Evolutionary conservation across 2,113 vertebrate genomes (phyloP), one percentile per base, ranked within the genome.

Genomic region (Sardina pilchardus): DNA sequence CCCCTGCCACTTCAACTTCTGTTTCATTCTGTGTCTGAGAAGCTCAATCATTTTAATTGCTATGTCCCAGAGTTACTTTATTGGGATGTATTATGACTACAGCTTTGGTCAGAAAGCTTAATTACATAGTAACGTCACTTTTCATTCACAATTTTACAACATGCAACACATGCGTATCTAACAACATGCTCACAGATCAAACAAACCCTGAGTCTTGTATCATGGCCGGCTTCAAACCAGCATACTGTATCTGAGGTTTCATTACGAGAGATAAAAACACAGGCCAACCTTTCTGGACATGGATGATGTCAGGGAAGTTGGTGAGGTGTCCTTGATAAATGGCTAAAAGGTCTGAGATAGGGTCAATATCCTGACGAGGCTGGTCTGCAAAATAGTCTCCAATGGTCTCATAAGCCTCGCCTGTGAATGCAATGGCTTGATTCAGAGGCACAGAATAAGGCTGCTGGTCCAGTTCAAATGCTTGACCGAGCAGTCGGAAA

Each of bases 281-380:
- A 7, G 42, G 21, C 3, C 59, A 88, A 99, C 98, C 98, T 99
- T 99, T 99, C 94, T 99, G 98, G 86, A 99, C 98, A 19, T 99
- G 98, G 93, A 99, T 96, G 95, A 99, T 99, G 92, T 99, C 98
- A 2, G 98, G 98, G 48, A 97, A 99, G 92, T 99, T 99, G 91
- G 97, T 96, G 93, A 99, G 95, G 89, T 99, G 98, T 71, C 98
- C 98, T 92, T 97, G 97, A 93, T 99, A 99, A 21, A 99, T 94
- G 0, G 97, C 97, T 94, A 99, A 92, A 90, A 99, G 95, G 95
- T 99, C 98, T 90, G 97, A 97, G 86, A 99, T 96, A 0, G 97
- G 95, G 85, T 99, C 97, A 92, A 99, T 94, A 91, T 99, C 98
- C 90, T 98, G 97, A 21, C 97, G 95, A 0, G 98, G 98, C 91